These are phyloP conservation scores for Rhinolophus ferrumequinum DNA, from an alignment of 2,113 vertebrate genomes.

Conservation along the genomic window DNA sequence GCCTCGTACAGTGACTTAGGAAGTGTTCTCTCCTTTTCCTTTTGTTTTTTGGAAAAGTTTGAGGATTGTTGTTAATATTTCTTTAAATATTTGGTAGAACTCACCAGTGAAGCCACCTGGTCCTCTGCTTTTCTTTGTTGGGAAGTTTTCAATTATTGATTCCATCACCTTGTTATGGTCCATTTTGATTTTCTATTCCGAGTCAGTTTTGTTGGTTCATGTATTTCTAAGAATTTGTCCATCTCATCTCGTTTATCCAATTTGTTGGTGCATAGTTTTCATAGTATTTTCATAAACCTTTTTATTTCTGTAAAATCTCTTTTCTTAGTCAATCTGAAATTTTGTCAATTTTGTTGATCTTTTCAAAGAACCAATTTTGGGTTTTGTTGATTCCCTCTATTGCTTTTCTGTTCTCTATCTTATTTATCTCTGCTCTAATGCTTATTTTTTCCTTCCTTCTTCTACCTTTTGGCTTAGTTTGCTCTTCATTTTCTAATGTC, in stretches of 20 bases:
- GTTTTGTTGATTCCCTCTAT: neutral
- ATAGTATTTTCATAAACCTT: neutral
- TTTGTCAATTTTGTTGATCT: neutral
- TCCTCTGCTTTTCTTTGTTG: neutral
- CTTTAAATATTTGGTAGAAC: neutral
- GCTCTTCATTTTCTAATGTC: neutral
- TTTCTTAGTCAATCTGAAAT: neutral
- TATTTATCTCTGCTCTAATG: neutral
- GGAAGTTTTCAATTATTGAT: neutral
- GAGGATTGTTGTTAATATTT: neutral
- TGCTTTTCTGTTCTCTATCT: neutral
- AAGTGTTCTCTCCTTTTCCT: neutral
- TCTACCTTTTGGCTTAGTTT: neutral
- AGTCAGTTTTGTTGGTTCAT: neutral
- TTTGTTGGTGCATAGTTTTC: neutral
- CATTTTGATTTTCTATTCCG: neutral
- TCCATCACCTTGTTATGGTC: neutral
- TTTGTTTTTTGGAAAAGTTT: neutral
- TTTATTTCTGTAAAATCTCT: neutral
- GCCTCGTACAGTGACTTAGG: neutral
- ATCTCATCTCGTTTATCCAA: neutral
- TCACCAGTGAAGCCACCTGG: neutral
- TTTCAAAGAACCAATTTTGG: neutral
- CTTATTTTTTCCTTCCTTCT: neutral
- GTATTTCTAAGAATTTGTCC: neutral